Evolutionary conservation across 2,888 invertebrate species (phyloP).

Genomic region (Andrena marginata): DNA sequence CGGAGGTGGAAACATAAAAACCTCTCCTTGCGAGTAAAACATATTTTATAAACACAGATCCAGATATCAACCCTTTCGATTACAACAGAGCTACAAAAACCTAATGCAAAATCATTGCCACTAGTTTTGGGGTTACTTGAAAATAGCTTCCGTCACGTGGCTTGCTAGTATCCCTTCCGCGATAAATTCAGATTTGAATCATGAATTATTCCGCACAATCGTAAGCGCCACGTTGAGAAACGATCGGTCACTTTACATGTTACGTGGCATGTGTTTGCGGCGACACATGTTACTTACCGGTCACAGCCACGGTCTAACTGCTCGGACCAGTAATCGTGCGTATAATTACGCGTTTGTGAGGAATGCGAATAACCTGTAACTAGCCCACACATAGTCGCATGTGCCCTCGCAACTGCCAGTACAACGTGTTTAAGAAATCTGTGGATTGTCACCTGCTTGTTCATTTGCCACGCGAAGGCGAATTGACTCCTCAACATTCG

Average conservation of each 20-base stretch:
- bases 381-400: conserved; percentile 8
- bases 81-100: background rate
- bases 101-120: background rate
- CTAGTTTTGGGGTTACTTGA: background rate
- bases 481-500: background rate
- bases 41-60: no score
- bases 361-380: conserved; percentile 48
- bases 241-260: conserved; percentile 56
- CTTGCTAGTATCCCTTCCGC: background rate
- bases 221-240: conserved; percentile 46
- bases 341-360: conserved; percentile 57
- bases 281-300: conserved; percentile 64
- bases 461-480: background rate
- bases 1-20: no score
- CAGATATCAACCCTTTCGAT: no score
- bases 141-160: background rate
- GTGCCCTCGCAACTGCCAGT: conserved; percentile 39
- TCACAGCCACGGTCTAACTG: conserved; percentile 44
- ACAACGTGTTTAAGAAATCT: conserved; percentile 24
- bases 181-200: conserved; percentile 20
- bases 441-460: conserved; percentile 31
- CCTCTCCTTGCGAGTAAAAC: no score
- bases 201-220: conserved; percentile 36
- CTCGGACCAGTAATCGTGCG: conserved; percentile 44
- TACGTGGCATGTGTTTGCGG: conserved; percentile 25